A percentile compares a stretch with the other conserved stretches of the same genome.
Evolutionary conservation across 2,888 invertebrate genomes (phyloP).

Genomic region (Macrophya alboannulata): DNA sequence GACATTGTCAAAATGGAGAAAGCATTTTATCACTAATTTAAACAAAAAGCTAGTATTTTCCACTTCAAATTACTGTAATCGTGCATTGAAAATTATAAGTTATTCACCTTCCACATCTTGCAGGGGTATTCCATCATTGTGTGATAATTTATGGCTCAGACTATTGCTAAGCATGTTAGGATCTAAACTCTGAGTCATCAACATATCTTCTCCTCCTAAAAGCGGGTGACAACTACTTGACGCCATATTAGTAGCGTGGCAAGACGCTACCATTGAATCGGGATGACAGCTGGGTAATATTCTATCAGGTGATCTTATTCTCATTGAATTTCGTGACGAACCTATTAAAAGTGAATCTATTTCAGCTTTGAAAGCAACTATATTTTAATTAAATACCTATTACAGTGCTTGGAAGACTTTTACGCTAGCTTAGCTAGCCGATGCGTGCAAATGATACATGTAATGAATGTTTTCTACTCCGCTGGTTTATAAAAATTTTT

Average conservation of each 20-base stretch:
- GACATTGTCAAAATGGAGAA: not conserved
- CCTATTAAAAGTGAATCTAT: conserved; percentile 62
- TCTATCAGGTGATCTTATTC: conserved; percentile 86
- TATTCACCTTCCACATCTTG: conserved; percentile 73
- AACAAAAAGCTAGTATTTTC: not conserved
- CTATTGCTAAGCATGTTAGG: conserved; percentile 81
- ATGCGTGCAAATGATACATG: conserved; percentile 71
- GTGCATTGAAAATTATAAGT: not conserved
- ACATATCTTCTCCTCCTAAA: conserved; percentile 70
- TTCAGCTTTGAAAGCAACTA: conserved; percentile 28
- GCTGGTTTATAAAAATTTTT: not conserved
- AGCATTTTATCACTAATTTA: not conserved
- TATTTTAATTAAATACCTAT: not conserved
- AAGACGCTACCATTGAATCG: conserved; percentile 74
- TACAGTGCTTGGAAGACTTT: conserved; percentile 57
- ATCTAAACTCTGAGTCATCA: conserved; percentile 86
- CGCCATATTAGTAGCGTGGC: conserved; percentile 66
- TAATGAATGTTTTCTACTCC: conserved; percentile 32
- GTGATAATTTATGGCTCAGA: conserved; percentile 72
- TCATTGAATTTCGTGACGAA: conserved; percentile 72
- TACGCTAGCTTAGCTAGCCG: conserved; percentile 68
- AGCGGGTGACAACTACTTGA: conserved; percentile 62
- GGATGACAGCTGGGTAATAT: conserved; percentile 88
- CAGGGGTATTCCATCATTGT: conserved; percentile 62
- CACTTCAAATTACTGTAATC: not conserved